Base-by-base conservation (phyloP, 2,888 invertebrate species). In the Opisthograptis luteolata region DNA sequence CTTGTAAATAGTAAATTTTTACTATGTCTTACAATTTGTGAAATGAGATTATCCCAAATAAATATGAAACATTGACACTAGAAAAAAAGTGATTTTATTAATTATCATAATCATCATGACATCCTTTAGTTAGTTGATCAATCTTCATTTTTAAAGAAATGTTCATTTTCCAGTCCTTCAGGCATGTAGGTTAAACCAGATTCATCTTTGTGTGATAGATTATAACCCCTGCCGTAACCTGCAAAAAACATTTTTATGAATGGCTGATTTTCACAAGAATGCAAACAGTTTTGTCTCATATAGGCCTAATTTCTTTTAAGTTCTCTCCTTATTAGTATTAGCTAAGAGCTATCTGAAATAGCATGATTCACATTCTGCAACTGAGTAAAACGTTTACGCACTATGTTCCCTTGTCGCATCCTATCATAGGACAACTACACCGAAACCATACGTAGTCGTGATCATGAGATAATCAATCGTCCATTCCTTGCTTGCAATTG, bases 151-250 rank as follows among this genome's bases (percentile, higher is more conserved):
- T 51, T 20, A 49, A 94, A 94, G 73, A 94, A 95, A 68, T 93
- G 80, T 0, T 92, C 73, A 70, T 92, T 65, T 72, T 94, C 92
- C 70, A 95, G 78, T 55, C 93, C 94, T 62, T 93, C 92, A 4
- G 95, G 95, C 92, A 95, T 92, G 70, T 94, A 95, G 24, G 79
- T 84, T 9, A 93, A 75, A 36, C 92, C 92, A 3, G 93, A 93
- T 32, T 87, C 81, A 19, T 92, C 88, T 64, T 91, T 92, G 47
- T 93, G 87, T 24, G 71, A 66, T 62, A 87, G 81, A 67, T 94
- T 94, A 64, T 94, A 94, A 7, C 92, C 92, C 70, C 87, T 89
- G 10, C 93, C 93, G 71, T 94, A 94, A 39, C 94, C 95, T 95
- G 74, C 52, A 79, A 77, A 41, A 24, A 15, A 35, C 19, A 20